Conservation (phyloP, 2,888 invertebrate genomes). For the Eretmocerus hayati region DNA sequence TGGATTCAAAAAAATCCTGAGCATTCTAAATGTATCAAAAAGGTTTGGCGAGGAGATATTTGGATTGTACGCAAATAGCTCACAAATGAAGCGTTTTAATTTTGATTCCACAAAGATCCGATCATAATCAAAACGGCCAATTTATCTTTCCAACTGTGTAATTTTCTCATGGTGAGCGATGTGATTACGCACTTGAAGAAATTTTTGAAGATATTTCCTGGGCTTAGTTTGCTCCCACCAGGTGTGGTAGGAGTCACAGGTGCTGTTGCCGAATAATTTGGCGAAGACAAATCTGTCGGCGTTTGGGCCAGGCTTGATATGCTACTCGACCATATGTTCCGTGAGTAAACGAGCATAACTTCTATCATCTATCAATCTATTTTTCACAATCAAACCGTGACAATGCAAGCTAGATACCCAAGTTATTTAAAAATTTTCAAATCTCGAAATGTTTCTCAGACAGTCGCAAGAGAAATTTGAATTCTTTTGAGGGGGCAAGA, state of each 20-base stretch:
- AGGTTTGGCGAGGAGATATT: background rate
- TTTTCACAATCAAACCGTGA: no score
- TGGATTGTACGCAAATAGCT: no score
- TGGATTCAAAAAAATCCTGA: no score
- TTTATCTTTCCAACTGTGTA: slow-evolving; percentile 23
- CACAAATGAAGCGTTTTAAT: no score
- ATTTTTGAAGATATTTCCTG: slow-evolving; percentile 89
- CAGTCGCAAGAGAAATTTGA: no score
- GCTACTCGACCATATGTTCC: slow-evolving; percentile 27
- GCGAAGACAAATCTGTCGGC: slow-evolving; percentile 36
- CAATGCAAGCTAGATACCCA: no score
- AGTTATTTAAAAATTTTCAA: no score
- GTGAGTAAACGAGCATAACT: slow-evolving; percentile 16
- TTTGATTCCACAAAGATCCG: no score
- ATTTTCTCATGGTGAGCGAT: slow-evolving; percentile 32
- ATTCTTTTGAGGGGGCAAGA: no score
- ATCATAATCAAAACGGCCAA: background rate
- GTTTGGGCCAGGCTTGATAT: slow-evolving; percentile 42
- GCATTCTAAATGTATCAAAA: background rate
- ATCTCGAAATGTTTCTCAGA: no score
- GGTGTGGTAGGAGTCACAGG: slow-evolving; percentile 57
- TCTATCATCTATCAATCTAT: no score
- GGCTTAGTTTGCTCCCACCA: slow-evolving; percentile 65
- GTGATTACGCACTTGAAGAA: slow-evolving; percentile 82
- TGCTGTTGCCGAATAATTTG: slow-evolving; percentile 46